Conservation (phyloP, 2,888 invertebrate genomes). For the Marronus borbonicus region DNA sequence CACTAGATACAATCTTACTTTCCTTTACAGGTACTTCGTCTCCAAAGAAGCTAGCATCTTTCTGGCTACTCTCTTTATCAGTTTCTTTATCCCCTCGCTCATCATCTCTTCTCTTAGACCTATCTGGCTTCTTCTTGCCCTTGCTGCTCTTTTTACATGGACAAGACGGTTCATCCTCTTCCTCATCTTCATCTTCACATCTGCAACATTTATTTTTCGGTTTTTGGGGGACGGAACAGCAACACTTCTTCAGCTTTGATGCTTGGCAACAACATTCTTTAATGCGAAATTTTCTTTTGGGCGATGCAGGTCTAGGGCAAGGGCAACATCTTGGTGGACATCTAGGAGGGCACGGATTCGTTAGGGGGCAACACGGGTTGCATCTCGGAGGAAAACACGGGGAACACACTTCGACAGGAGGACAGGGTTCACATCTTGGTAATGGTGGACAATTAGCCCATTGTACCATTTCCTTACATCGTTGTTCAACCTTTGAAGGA, state of each 20-base stretch:
- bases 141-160: conserved; percentile 27
- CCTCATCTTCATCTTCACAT: conserved; percentile 29
- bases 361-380: conserved; percentile 56
- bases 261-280: conserved; percentile 41
- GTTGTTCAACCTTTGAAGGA: conserved; percentile 63
- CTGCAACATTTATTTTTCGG: conserved; percentile 13
- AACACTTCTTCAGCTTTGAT: conserved; percentile 15
- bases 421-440: conserved; percentile 56
- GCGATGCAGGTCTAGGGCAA: conserved; percentile 34
- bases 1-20: conserved; percentile 26
- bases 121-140: conserved; percentile 4
- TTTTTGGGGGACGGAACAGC: conserved; percentile 17
- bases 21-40: conserved; percentile 52
- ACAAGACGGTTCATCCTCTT: conserved; percentile 26
- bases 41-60: conserved; percentile 31
- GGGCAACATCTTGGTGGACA: conserved; percentile 51
- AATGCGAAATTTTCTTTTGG: conserved; percentile 30
- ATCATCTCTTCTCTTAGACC: conserved; percentile 25
- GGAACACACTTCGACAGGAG: conserved; percentile 54
- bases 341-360: conserved; percentile 54
- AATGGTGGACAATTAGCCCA: conserved; percentile 66
- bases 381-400: conserved; percentile 55
- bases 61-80: conserved; percentile 17
- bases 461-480: conserved; percentile 64
- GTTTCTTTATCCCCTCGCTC: conserved; percentile 11